phyloP scores from a whole-genome alignment of 2,113 vertebrate genomes.

The Danionella cerebrum region DNA sequence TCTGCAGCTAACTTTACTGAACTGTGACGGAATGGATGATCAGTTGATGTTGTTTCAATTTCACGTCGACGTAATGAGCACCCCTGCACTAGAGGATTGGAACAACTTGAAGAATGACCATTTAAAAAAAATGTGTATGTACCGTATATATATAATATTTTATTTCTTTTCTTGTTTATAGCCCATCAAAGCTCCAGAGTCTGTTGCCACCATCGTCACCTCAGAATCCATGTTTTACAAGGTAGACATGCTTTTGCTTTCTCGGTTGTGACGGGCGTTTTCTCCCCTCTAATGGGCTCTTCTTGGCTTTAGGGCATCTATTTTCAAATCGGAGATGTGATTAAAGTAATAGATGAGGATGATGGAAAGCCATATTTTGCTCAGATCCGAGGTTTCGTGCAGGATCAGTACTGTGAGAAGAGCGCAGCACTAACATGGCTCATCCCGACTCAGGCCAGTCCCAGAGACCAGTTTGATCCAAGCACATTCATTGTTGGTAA shows the following conservation, averaged over 20 bases:
- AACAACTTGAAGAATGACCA: too few species aligned
- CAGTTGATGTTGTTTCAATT: too few species aligned
- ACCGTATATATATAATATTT: neutral
- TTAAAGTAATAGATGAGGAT: conserved; percentile 90
- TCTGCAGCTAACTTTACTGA: too few species aligned
- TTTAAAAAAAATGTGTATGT: too few species aligned
- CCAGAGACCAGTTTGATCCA: conserved; percentile 85
- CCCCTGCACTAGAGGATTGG: too few species aligned
- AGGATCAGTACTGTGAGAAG: conserved; percentile 98
- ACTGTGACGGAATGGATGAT: too few species aligned
- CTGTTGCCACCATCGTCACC: conserved; percentile 92
- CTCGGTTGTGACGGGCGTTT: neutral
- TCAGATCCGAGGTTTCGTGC: conserved; percentile 93
- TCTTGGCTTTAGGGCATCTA: conserved; percentile 76
- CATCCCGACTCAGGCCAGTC: conserved; percentile 86
- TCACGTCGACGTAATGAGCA: too few species aligned
- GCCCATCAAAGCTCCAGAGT: conserved; percentile 97
- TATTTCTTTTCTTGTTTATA: conserved; percentile 34
- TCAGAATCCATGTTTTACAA: conserved; percentile 95
- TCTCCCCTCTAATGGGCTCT: neutral
- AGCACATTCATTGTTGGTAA: conserved; percentile 95
- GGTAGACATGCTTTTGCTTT: conserved; percentile 68
- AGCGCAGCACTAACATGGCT: conserved; percentile 94
- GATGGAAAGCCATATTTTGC: conserved; percentile 90
- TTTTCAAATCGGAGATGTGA: conserved; percentile 93